These are phyloP conservation scores for Tromatobia lineatoria DNA, from an alignment of 2,888 invertebrate species.

Conservation along the genomic window DNA sequence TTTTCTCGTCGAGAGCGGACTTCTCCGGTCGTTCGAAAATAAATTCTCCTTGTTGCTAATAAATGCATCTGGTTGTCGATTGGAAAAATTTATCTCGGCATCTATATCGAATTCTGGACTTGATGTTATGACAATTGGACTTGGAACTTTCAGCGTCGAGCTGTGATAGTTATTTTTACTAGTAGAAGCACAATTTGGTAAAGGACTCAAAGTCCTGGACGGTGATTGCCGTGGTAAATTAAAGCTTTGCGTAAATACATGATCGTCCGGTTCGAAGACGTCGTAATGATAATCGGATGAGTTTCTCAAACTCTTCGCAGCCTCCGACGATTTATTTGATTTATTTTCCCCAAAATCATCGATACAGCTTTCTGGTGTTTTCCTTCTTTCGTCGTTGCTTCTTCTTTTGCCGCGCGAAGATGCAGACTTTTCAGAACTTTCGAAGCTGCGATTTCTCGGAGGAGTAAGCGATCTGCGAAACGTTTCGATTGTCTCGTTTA, in stretches of 20 bases:
- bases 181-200: neutral
- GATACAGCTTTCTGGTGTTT: no score
- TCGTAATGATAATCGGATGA: constrained; percentile 1
- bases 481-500: neutral
- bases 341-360: neutral
- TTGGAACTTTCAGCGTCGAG: constrained; percentile 33
- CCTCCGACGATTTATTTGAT: neutral
- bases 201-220: neutral
- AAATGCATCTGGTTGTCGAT: neutral
- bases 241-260: constrained; percentile 8
- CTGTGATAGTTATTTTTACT: neutral
- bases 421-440: neutral
- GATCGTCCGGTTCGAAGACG: constrained; percentile 20
- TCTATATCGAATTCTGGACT: constrained; percentile 61
- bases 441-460: neutral
- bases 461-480: constrained; percentile 13
- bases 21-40: neutral
- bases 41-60: constrained; percentile 48
- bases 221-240: neutral
- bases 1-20: neutral
- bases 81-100: neutral
- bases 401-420: constrained; percentile 5
- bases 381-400: neutral
- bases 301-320: neutral
- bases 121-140: constrained; percentile 71